phyloP scores from a whole-genome alignment of 2,888 invertebrate species.

The Pterostichus madidus region DNA sequence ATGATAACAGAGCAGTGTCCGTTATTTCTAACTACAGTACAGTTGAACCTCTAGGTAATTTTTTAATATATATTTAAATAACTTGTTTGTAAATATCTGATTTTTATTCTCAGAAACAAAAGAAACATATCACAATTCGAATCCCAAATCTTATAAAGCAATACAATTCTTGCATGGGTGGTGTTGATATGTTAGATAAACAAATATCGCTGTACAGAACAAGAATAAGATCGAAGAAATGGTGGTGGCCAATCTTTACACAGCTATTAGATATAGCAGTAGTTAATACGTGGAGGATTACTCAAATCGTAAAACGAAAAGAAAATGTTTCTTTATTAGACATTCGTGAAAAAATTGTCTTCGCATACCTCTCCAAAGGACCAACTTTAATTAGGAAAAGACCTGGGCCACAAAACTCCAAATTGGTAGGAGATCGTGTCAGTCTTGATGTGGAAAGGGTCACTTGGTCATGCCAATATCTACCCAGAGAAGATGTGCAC shows the following conservation, averaged over 20 bases:
- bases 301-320: conserved; percentile 54
- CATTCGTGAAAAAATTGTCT: conserved; percentile 9
- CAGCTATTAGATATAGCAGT: conserved; percentile 65
- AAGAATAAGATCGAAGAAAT: conserved; percentile 62
- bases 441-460: conserved; percentile 1
- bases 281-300: conserved; percentile 62
- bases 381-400: conserved; percentile 9
- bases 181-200: conserved; percentile 63
- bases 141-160: conserved; percentile 39
- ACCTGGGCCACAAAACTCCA: conserved; percentile 35
- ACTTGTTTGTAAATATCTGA: neutral
- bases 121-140: conserved; percentile 44
- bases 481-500: conserved; percentile 54
- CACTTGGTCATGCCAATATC: conserved; percentile 52
- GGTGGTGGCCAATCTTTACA: conserved; percentile 67
- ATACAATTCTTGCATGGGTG: conserved; percentile 64
- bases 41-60: conserved; percentile 51
- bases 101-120: conserved; percentile 26
- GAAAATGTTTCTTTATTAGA: conserved; percentile 31
- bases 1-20: conserved; percentile 60
- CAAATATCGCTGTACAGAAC: conserved; percentile 62
- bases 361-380: neutral
- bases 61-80: too few relatives aligned
- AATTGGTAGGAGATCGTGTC: conserved; percentile 15
- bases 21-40: conserved; percentile 54